Evolutionary conservation across 2,113 vertebrate genomes (phyloP), one percentile per base, ranked within the genome.

Genomic region (Anguilla japonica): DNA sequence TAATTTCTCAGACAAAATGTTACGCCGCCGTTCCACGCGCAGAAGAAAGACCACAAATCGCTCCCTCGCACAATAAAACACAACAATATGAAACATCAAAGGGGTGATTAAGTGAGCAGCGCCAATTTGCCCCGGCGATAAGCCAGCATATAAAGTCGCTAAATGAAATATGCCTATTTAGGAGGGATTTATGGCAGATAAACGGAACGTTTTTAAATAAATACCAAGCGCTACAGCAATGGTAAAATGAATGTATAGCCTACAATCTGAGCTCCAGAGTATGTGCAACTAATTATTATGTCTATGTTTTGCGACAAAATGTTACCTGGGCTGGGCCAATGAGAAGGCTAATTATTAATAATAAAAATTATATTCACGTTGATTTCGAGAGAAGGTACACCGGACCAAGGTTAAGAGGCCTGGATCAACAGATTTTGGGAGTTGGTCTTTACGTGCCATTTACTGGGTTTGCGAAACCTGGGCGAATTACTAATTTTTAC

Each of bases 21-120:
- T 34, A 34, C 71, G 20, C n/a, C n/a, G 63, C 56, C 39, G 18
- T 41, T 20, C 9, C 11, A 34, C 11, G 5, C 9, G 16, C 7
- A n/a, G 22, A 3, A 11, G 20, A 18, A 26, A 67, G n/a, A 63
- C 40, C 53, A 85, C n/a, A 3, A 26, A 80, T 78, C n/a, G 15
- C 75, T 7, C 84, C 57, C 29, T 81, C 79, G 75, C 34, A 41
- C 41, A 82, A 86, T 82, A 71, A 86, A 86, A 34, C 20, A 26
- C 26, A 71, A 26, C 15, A 86, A 81, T 29, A 9, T 39, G 18
- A 85, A 80, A 79, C 75, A 80, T 80, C 2, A 82, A 53, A 29
- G 6, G 43, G n/a, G 34, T 46, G 9, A 22, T 22, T 50, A 22
- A n/a, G 40, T 50, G 81, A n/a, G 26, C 18, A 39, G 39, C 41